These are phyloP conservation scores for Agrilus mali DNA, from an alignment of 2,888 invertebrate species.

Conservation along the genomic window DNA sequence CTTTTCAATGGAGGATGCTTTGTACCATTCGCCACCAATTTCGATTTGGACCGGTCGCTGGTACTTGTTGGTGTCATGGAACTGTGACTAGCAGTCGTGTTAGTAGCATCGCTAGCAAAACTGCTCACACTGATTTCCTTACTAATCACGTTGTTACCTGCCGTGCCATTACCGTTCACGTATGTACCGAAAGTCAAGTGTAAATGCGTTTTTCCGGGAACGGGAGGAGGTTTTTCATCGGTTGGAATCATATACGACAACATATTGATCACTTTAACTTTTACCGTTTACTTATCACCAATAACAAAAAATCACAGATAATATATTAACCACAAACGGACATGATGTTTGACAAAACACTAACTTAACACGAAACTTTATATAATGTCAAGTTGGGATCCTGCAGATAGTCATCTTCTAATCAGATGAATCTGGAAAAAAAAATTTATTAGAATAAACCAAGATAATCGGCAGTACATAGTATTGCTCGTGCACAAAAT, in stretches of 20 bases:
- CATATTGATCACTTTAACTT: constrained; percentile 35
- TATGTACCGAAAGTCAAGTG: constrained; percentile 30
- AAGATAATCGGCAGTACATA: too few relatives aligned
- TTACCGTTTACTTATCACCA: too few relatives aligned
- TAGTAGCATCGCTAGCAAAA: constrained; percentile 53
- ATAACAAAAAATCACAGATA: too few relatives aligned
- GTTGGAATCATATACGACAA: constrained; percentile 70
- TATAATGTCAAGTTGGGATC: too few relatives aligned
- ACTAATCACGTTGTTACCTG: constrained; percentile 30
- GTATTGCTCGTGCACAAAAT: too few relatives aligned
- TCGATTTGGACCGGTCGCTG: constrained; percentile 52
- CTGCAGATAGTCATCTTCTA: too few relatives aligned
- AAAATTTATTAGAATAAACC: too few relatives aligned
- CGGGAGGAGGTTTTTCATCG: constrained; percentile 62
- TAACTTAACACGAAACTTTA: too few relatives aligned
- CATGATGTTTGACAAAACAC: too few relatives aligned
- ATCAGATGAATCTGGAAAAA: too few relatives aligned
- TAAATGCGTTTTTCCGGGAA: constrained; percentile 35
- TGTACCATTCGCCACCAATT: constrained; percentile 51
- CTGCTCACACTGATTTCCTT: constrained; percentile 63
- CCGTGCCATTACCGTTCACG: constrained; percentile 23
- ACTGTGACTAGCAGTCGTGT: constrained; percentile 36
- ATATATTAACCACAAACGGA: too few relatives aligned
- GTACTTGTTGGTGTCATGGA: constrained; percentile 49
- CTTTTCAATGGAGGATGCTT: constrained; percentile 62